Percentiles rank a stretch among this genome's conserved stretches.
These are phyloP conservation scores for Rhagium mordax DNA, from an alignment of 2,888 invertebrate genomes.

Conservation along the genomic window DNA sequence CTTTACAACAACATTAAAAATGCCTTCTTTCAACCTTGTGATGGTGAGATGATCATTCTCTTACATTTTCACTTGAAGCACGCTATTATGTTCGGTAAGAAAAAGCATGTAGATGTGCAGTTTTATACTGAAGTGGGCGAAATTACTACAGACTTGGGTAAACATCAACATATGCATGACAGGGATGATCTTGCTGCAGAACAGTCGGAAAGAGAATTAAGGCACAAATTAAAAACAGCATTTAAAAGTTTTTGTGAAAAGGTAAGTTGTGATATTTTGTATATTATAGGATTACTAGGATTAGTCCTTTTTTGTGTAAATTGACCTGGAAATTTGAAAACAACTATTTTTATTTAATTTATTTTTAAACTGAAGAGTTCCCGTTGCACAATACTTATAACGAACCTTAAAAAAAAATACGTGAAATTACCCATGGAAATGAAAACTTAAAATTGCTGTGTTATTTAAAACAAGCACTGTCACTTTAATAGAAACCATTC, in stretches of 20 bases:
- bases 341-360: too few species aligned
- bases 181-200: conserved; percentile 98
- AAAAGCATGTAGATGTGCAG: conserved; percentile 99
- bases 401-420: too few species aligned
- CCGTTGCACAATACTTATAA: too few species aligned
- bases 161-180: conserved; percentile 99
- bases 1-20: conserved; percentile 99
- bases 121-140: conserved; percentile 99
- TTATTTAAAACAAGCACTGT: too few species aligned
- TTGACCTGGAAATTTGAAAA: too few species aligned
- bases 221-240: conserved; percentile 97
- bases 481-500: too few species aligned
- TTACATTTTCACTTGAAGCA: conserved; percentile 99
- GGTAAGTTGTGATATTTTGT: conserved; percentile 67
- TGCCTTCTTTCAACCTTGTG: conserved; percentile 99
- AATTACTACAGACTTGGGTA: conserved; percentile 98
- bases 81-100: conserved; percentile 98
- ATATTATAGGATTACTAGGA: too few species aligned
- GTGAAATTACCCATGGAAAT: too few species aligned
- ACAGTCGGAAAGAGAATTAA: conserved; percentile 96
- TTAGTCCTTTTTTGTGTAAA: too few species aligned
- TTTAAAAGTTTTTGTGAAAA: conserved; percentile 99
- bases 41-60: conserved; percentile 98
- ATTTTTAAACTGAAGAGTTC: too few species aligned
- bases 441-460: too few species aligned